Percentiles rank a stretch among this genome's conserved stretches.
Evolutionary conservation across 1,140 invertebrate species (phyloP).

Genomic region (Ceratitis capitata): DNA sequence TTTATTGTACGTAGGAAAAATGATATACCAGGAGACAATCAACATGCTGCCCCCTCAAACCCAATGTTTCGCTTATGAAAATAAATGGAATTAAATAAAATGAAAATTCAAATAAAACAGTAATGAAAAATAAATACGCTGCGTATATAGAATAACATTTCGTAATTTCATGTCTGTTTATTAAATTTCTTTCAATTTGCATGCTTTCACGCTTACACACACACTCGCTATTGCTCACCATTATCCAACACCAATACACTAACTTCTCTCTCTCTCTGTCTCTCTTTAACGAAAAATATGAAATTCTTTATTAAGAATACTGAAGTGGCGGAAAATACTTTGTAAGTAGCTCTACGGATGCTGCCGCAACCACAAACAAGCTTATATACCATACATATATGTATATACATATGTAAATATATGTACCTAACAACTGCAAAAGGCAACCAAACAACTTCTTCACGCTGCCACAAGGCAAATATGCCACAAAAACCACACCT

Average conservation of each 20-base stretch:
- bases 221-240: neutral
- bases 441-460: neutral
- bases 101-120: no score
- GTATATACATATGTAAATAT: no score
- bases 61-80: no score
- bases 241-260: neutral
- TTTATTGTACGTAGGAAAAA: no score
- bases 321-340: constrained; percentile 25
- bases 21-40: no score
- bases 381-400: no score
- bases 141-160: neutral
- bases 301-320: constrained; percentile 21
- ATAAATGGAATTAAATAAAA: no score
- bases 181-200: neutral
- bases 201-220: neutral
- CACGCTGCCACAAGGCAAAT: constrained; percentile 2
- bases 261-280: no score
- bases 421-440: neutral
- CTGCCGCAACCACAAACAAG: neutral
- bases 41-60: no score
- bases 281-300: neutral
- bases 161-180: neutral
- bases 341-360: neutral
- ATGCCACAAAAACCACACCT: constrained; percentile 26
- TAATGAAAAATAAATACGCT: neutral